Percentiles rank a stretch among this genome's conserved stretches.
These are phyloP conservation scores for Anhinga rufa DNA, from an alignment of 2,113 vertebrate species.

Conservation along the genomic window DNA sequence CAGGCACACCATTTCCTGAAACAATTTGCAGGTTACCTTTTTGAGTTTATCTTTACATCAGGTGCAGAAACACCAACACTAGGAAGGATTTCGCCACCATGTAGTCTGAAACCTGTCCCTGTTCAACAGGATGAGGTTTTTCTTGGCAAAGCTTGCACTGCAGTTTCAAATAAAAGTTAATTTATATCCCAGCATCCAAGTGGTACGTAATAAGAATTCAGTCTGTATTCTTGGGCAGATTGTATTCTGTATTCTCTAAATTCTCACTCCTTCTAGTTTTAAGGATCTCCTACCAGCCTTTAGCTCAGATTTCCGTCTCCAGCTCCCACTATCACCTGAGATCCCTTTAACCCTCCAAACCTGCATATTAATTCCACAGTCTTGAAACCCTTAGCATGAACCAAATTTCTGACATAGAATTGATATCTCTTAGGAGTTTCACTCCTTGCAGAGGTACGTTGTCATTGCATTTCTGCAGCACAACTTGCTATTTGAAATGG, in stretches of 20 bases:
- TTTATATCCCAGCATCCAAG: neutral
- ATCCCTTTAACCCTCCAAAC: neutral
- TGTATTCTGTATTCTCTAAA: neutral
- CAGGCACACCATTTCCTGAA: neutral
- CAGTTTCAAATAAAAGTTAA: neutral
- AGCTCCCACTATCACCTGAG: neutral
- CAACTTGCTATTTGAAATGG: neutral
- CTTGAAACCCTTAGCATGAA: neutral
- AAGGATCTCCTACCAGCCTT: neutral
- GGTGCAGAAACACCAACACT: neutral
- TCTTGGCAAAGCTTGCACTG: neutral
- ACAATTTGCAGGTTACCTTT: neutral
- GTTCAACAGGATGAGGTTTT: neutral
- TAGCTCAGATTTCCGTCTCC: neutral
- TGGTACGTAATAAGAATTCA: neutral
- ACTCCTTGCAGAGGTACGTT: neutral
- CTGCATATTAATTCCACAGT: neutral
- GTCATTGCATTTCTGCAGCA: neutral
- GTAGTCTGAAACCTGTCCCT: neutral
- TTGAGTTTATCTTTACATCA: neutral
- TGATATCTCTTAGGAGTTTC: neutral
- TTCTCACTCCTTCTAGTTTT: neutral
- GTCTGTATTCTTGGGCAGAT: neutral
- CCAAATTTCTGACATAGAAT: neutral
- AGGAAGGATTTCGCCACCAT: neutral